phyloP scores from a whole-genome alignment of 2,113 vertebrate species.

The Capricornis sumatraensis region DNA sequence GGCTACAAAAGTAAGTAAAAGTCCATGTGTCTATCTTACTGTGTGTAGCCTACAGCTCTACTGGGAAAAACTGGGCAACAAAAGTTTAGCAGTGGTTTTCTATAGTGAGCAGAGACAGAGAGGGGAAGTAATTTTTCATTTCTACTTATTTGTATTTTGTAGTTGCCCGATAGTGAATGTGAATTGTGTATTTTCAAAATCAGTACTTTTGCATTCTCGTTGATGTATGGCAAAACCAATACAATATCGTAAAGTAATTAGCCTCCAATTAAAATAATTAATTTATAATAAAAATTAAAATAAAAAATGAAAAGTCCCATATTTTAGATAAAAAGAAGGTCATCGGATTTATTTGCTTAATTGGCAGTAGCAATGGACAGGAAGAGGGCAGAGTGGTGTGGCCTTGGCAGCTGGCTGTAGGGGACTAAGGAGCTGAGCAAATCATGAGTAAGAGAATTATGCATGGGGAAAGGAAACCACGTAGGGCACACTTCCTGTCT shows the following conservation, averaged over 20 bases:
- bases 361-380: neutral
- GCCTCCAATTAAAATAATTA: too few species aligned
- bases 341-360: neutral
- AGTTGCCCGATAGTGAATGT: neutral
- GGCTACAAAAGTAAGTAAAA: neutral
- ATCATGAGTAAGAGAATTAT: neutral
- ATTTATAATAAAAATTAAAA: too few species aligned
- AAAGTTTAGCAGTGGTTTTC: neutral
- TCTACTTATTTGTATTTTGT: neutral
- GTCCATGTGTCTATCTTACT: neutral
- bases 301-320: neutral
- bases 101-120: neutral
- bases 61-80: neutral
- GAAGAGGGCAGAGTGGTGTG: neutral
- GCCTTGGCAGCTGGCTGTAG: neutral
- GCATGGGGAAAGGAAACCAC: neutral
- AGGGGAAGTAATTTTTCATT: neutral
- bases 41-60: neutral
- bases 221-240: too few species aligned
- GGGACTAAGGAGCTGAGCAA: neutral
- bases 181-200: neutral
- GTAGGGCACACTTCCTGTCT: neutral
- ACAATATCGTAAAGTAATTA: too few species aligned
- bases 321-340: neutral
- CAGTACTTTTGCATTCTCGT: neutral